These are phyloP conservation scores for Sylvicola fuscatus DNA, from an alignment of 2,888 invertebrate genomes.

Conservation along the genomic window DNA sequence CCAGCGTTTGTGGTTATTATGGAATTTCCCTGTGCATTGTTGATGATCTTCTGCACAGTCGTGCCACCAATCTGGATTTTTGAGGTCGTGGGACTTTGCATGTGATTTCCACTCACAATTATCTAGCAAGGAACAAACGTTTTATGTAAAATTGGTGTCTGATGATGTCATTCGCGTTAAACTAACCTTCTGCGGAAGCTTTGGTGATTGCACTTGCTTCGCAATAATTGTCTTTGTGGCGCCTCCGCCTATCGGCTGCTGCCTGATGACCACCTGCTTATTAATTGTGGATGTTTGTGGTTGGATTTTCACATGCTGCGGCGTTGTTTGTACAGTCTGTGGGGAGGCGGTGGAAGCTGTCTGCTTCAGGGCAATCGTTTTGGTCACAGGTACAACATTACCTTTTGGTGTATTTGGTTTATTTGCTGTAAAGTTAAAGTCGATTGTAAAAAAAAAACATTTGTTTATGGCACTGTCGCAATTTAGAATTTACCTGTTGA, in stretches of 20 bases:
- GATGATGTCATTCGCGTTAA: constrained; percentile 2
- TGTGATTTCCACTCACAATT: constrained; percentile 6
- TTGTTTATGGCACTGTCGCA: background rate
- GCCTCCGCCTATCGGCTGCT: constrained; percentile 9
- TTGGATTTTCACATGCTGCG: constrained; percentile 1
- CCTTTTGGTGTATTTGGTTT: too few relatives aligned
- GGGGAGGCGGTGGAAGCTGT: too few relatives aligned
- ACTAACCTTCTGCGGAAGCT: constrained; percentile 14
- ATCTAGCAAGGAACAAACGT: constrained; percentile 4
- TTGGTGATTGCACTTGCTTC: constrained; percentile 2
- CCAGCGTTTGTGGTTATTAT: constrained; percentile 12
- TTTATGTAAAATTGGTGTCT: constrained; percentile 6
- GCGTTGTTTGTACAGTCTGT: background rate
- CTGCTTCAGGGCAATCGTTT: too few relatives aligned
- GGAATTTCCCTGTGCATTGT: constrained; percentile 8
- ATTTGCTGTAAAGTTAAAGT: background rate
- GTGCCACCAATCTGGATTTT: constrained; percentile 3
- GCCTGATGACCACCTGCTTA: constrained; percentile 9
- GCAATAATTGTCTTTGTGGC: constrained; percentile 6
- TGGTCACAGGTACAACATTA: too few relatives aligned
- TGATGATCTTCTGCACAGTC: constrained; percentile 1
- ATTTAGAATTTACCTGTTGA: constrained; percentile 16
- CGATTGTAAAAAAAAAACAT: background rate
- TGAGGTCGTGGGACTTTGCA: background rate
- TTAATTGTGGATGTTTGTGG: background rate